These are phyloP conservation scores for Argyra leucocephala DNA, from an alignment of 2,888 invertebrate genomes.

Conservation along the genomic window DNA sequence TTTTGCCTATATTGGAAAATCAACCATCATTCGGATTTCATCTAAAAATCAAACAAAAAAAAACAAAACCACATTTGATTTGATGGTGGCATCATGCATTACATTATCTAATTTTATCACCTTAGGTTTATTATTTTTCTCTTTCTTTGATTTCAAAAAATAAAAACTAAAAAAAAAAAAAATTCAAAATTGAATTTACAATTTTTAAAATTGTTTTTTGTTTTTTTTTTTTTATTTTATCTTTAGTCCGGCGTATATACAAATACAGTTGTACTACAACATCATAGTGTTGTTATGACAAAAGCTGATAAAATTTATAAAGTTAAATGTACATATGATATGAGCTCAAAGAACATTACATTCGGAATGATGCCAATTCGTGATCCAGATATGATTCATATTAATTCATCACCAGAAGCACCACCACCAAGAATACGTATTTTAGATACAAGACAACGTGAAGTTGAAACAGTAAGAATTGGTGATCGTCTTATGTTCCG, in stretches of 20 bases:
- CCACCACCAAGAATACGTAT: conserved; percentile 89
- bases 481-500: conserved; percentile 91
- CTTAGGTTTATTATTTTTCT: too few species aligned
- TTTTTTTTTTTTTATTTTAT: conserved; percentile 8
- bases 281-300: conserved; percentile 92
- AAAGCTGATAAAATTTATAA: conserved; percentile 95
- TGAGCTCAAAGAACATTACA: conserved; percentile 91
- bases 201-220: background rate
- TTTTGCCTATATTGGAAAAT: too few species aligned
- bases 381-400: conserved; percentile 92
- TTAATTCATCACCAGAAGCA: conserved; percentile 89
- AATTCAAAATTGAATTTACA: too few species aligned
- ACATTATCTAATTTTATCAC: too few species aligned
- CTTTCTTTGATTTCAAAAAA: too few species aligned
- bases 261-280: conserved; percentile 87
- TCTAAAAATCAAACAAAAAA: too few species aligned
- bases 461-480: conserved; percentile 89
- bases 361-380: conserved; percentile 96
- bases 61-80: too few species aligned
- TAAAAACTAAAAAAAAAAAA: too few species aligned
- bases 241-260: conserved; percentile 81
- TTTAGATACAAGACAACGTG: conserved; percentile 72
- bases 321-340: conserved; percentile 91
- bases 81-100: too few species aligned
- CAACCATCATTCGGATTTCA: too few species aligned